Base-by-base conservation (phyloP, 2,888 invertebrate genomes). In the Itoplectis maculator region DNA sequence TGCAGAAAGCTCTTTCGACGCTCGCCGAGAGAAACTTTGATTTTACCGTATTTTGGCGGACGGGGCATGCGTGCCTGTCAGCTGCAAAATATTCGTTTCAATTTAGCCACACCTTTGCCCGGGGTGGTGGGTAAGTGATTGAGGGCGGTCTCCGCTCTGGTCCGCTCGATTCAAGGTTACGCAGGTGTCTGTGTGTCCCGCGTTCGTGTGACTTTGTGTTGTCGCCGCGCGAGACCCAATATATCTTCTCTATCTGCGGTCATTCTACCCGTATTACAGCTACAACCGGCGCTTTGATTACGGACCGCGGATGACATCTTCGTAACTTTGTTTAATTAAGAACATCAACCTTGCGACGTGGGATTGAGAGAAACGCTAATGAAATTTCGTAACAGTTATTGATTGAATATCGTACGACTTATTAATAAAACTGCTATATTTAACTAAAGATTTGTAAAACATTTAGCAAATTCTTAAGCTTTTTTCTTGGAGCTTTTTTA, bases 51-150 rank as follows among this genome's bases (percentile, higher is more conserved):
- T 49, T 74, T 72, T 23, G 9, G 13, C 51, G 61, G 61, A 45
- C 54, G 51, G 42, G 56, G 15, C 51, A 61, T 42, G 74, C 51
- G 72, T 79, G 51, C 54, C 68, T 35, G 68, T 66, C 80, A 37
- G 61, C 40, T 68, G 63, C 68, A 80, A 75, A 80, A 80, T 80
- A 80, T 72, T 75, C 68, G 40, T 69, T 72, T 69, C 75, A 75
- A 80, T 74, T 80, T 65, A 56, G 68, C 69, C 68, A 20, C 59
- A 66, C 77, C 68, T 51, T 47, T 20, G 29, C 15, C 29, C 59
- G n/a, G 59, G 70, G n/a, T 49, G 7, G 20, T 70, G 40, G 59
- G 70, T 56, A 72, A 72, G 45, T 72, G 70, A 72, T 23, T 45
- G 56, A 59, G 45, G 18, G 29, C 56, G 70, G 49, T 42, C 9